Conservation (phyloP, 2,113 vertebrate species). For the Lepisosteus oculatus region DNA sequence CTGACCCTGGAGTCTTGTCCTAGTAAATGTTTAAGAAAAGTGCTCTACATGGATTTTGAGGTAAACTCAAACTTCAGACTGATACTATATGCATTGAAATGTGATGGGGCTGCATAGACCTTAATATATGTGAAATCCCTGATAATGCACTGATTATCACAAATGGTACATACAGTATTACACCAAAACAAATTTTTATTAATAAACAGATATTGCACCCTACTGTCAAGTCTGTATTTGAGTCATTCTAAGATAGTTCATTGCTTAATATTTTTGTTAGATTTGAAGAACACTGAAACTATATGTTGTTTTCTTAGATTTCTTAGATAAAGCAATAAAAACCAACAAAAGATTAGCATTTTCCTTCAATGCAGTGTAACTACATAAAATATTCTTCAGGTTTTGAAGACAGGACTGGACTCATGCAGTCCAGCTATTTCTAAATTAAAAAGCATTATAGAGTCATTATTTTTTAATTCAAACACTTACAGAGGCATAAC, state of each 20-base stretch:
- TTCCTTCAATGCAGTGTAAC: not conserved
- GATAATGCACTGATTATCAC: constrained; percentile 5
- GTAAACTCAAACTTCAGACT: not conserved
- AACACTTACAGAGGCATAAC: not conserved
- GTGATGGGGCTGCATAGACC: not conserved
- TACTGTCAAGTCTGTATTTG: no score
- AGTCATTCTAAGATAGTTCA: no score
- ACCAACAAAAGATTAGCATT: not conserved
- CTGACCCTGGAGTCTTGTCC: not conserved
- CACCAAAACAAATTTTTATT: not conserved
- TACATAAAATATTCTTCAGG: no score
- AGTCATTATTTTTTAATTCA: not conserved
- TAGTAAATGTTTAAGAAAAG: not conserved
- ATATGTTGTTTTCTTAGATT: not conserved
- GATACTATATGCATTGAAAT: not conserved
- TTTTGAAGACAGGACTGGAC: constrained; percentile 7
- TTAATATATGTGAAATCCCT: not conserved
- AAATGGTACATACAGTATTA: not conserved
- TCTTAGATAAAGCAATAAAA: not conserved
- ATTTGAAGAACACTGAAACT: no score
- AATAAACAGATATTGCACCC: no score
- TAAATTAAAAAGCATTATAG: constrained; percentile 36
- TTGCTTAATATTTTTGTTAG: no score
- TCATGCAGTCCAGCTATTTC: constrained; percentile 25
- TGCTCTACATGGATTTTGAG: not conserved